Base-by-base conservation (phyloP, 2,113 vertebrate genomes). In the Melozone crissalis region DNA sequence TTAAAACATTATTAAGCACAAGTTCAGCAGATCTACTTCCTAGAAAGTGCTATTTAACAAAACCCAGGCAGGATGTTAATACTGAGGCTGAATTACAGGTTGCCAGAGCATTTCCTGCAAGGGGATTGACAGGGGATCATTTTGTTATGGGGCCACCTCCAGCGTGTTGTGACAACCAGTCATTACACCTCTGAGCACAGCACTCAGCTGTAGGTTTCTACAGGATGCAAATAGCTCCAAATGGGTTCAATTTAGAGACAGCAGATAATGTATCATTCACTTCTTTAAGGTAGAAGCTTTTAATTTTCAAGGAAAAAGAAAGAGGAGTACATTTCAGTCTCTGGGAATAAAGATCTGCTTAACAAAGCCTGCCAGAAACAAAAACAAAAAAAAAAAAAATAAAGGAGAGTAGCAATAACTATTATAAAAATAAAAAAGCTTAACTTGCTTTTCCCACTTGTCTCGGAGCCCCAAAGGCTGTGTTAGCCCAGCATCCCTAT, bases 101-200 rank as follows among this genome's bases (percentile, higher is more conserved):
- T 99, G 99, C 99, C 99, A 99, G 97, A 90, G 96, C 93, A 95
- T 98, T 98, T 99, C 98, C 98, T 98, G 97, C 97, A 94, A 98
- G 98, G 97, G 98, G 98, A 99, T 98, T 99, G 99, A 99, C 99
- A 99, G 98, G 99, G 99, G 98, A 98, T 99, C 99, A 99, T 99
- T 99, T 99, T 98, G 99, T 98, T 97, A 97, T 98, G 98, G 98
- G 99, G 98, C 99, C 99, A 99, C 99, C 99, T 99, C 99, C 99
- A 98, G 99, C 97, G 98, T 99, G 99, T 99, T 99, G 99, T 99
- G 99, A 99, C 99, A 99, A 99, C 99, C 99, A 97, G 97, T 99
- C 99, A 99, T 99, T 99, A 99, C 98, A 98, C 98, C 98, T 98
- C 98, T 96, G 97, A 97, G 98, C 98, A 97, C 98, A 98, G 98